These are phyloP conservation scores for Sciaenops ocellatus DNA, from an alignment of 2,797 vertebrate species.

Conservation along the genomic window DNA sequence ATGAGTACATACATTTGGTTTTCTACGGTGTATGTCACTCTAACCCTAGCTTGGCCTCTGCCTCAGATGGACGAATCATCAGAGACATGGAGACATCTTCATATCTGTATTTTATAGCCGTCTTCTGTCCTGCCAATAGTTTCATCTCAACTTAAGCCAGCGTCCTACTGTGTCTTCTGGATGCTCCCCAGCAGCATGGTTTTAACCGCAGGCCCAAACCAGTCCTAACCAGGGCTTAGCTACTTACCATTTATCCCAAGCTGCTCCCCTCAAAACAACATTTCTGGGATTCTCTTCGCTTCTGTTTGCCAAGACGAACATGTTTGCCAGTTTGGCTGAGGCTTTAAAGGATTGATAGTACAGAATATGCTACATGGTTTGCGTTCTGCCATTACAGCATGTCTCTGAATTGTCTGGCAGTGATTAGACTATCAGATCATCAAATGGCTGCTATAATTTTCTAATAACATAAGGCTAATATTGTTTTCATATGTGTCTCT, in stretches of 20 bases:
- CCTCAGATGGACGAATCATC: constrained; percentile 58
- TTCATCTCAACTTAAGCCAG: constrained; percentile 69
- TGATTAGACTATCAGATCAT: constrained; percentile 47
- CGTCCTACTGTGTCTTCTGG: constrained; percentile 70
- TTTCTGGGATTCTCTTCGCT: constrained; percentile 72
- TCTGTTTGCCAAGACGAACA: constrained; percentile 43
- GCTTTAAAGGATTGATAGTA: constrained; percentile 46
- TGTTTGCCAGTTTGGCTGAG: constrained; percentile 56
- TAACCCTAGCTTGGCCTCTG: constrained; percentile 12
- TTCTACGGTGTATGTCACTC: constrained; percentile 8
- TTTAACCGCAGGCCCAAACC: constrained; percentile 63
- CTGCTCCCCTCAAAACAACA: constrained; percentile 69
- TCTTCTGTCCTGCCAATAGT: constrained; percentile 63
- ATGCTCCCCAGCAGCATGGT: constrained; percentile 62
- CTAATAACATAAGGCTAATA: constrained; percentile 22
- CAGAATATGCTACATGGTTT: constrained; percentile 50
- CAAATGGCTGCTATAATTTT: constrained; percentile 36
- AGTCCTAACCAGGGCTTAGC: constrained; percentile 64
- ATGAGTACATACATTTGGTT: neutral
- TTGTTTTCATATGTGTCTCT: constrained; percentile 13
- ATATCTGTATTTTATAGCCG: constrained; percentile 70
- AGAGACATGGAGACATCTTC: constrained; percentile 71
- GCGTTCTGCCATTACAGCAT: constrained; percentile 44
- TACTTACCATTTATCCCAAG: constrained; percentile 65
- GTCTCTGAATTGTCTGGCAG: constrained; percentile 54